phyloP scores from a whole-genome alignment of 2,797 vertebrate species.

The Coccyzus lansbergi region DNA sequence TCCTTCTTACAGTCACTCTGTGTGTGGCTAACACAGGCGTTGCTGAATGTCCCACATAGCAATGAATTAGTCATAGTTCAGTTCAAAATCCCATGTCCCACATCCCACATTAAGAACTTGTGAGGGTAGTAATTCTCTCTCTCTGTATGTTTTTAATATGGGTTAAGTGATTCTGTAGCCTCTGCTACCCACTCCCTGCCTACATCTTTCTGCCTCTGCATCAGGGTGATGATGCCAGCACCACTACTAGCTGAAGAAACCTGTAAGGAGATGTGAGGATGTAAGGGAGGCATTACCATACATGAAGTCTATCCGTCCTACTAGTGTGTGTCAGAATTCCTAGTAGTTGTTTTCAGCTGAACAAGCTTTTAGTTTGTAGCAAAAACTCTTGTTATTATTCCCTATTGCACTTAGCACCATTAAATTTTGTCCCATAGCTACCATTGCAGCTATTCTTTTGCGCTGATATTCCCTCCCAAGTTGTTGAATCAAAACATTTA shows the following conservation, averaged over 20 bases:
- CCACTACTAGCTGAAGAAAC: neutral
- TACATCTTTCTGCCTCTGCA: neutral
- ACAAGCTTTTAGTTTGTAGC: neutral
- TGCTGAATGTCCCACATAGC: neutral
- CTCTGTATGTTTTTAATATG: neutral
- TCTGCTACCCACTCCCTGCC: neutral
- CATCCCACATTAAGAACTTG: neutral
- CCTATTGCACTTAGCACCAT: neutral
- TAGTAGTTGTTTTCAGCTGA: neutral
- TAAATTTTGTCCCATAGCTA: neutral
- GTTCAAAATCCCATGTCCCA: neutral
- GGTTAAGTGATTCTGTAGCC: neutral
- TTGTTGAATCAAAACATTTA: neutral
- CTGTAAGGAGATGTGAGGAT: neutral
- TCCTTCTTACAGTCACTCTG: neutral
- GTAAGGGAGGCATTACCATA: neutral
- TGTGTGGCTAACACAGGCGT: neutral
- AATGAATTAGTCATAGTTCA: neutral
- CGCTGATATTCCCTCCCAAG: neutral
- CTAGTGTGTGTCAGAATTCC: neutral
- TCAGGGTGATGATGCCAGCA: neutral
- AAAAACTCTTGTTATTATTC: neutral
- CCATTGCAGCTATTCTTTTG: neutral
- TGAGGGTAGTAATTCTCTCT: neutral
- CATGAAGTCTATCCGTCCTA: neutral